A percentile compares a stretch with the other conserved stretches of the same genome.
Conservation (phyloP, 1,140 invertebrate genomes). For the Centruroides vittatus region DNA sequence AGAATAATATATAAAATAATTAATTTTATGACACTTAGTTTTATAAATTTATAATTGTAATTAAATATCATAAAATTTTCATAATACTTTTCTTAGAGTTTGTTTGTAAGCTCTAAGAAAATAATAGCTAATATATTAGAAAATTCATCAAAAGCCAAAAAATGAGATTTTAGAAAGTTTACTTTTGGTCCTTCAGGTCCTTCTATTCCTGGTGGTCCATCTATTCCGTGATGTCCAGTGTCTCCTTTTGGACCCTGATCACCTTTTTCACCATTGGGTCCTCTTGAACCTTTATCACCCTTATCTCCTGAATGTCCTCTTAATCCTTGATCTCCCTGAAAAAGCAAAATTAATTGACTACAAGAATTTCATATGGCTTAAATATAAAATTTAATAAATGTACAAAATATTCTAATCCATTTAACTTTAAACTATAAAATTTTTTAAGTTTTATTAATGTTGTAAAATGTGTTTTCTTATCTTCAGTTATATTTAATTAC, state of each 20-base stretch:
- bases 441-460: too few relatives aligned
- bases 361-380: neutral
- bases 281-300: slow-evolving; percentile 49
- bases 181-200: slow-evolving; percentile 71
- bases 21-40: neutral
- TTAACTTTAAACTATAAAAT: too few relatives aligned
- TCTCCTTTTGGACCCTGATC: slow-evolving; percentile 50
- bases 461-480: too few relatives aligned
- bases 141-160: too few relatives aligned
- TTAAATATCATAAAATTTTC: too few relatives aligned
- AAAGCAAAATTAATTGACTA: neutral
- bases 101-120: too few relatives aligned
- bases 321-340: slow-evolving; percentile 35
- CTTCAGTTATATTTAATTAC: too few relatives aligned
- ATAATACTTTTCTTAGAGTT: too few relatives aligned
- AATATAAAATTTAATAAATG: neutral
- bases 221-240: slow-evolving; percentile 48
- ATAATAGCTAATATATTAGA: too few relatives aligned
- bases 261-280: slow-evolving; percentile 59
- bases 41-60: too few relatives aligned
- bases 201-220: slow-evolving; percentile 52
- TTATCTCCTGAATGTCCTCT: slow-evolving; percentile 61
- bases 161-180: slow-evolving; percentile 3
- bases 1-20: neutral
- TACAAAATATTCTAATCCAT: too few relatives aligned